Evolutionary conservation across 2,797 vertebrate genomes (phyloP), one percentile per base, ranked within the genome.

Genomic region (Ptychobarbus kaznakovi): DNA sequence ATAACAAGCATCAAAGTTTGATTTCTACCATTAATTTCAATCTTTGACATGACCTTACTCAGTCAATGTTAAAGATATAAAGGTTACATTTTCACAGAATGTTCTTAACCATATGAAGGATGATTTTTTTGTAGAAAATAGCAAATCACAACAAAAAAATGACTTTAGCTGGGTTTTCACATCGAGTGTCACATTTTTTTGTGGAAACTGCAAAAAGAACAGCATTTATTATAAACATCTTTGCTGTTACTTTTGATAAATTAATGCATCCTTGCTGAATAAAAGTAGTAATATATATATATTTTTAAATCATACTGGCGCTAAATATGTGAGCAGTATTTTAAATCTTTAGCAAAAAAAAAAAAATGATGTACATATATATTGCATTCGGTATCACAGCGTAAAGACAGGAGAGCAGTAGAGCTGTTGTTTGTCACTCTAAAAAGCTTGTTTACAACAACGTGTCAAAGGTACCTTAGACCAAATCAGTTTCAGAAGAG

Each of bases 381-480:
- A 42, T 10, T 0, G 40, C 8, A 0, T 42, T 10, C 2, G 42
- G 9, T 58, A 61, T 10, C 16, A 58, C n/a, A 61, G 44, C 20
- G 46, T 51, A n/a, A 46, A 51, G 15, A 32, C 16, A 12, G 38
- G 7, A 70, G 61, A 78, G 83, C 88, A 83, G 51, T 25, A 13
- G 6, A 87, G 84, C 89, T 91, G 90, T 82, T 88, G 87, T 92
- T 89, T 89, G 86, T 94, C 91, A 90, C 76, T 44, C 65, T 90
- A 56, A 91, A 88, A 86, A 80, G 80, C 82, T 82, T 85, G 87
- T 87, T 88, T 85, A 80, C 72, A 84, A 46, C 83, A 88, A 87
- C 82, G 76, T 77, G 92, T 91, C 78, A 88, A 88, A 88, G 1
- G 8, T 56, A 82, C 88, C 88, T 92, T 88, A 90, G 86, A 91